Evolutionary conservation across 1,140 invertebrate genomes (phyloP).

Genomic region (Parasteatoda tepidariorum): DNA sequence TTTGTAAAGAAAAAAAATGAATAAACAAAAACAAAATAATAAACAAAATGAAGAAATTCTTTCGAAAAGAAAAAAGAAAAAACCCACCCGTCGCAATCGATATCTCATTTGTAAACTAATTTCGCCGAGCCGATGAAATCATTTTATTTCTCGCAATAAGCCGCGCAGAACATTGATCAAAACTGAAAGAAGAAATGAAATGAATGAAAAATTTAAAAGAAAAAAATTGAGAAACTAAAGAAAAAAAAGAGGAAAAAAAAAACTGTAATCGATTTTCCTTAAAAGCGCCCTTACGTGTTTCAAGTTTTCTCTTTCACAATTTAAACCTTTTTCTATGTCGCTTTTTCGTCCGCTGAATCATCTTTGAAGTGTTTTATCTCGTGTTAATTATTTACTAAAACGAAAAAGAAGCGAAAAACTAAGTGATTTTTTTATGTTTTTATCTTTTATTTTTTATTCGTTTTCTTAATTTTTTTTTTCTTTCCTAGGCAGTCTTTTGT

Average conservation of each 20-base stretch:
- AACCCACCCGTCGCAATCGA: conserved; percentile 50
- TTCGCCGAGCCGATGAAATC: conserved; percentile 54
- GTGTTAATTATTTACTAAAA: conserved; percentile 56
- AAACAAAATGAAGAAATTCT: not conserved
- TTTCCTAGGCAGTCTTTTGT: no score
- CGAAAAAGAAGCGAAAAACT: no score
- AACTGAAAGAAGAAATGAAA: conserved; percentile 57
- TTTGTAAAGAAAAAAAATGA: conserved; percentile 2
- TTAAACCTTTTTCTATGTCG: not conserved
- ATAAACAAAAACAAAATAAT: not conserved
- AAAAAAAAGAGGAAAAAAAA: conserved; percentile 13
- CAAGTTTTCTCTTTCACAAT: not conserved
- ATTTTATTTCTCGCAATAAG: conserved; percentile 58
- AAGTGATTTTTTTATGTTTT: no score
- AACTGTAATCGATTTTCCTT: conserved; percentile 45
- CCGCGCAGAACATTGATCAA: conserved; percentile 56
- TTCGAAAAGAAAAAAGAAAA: conserved; percentile 36
- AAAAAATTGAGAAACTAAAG: conserved; percentile 49
- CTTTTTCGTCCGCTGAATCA: conserved; percentile 14
- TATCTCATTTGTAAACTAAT: conserved; percentile 60
- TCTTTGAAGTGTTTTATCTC: conserved; percentile 35
- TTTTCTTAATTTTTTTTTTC: no score
- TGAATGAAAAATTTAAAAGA: conserved; percentile 55
- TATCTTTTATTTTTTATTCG: no score
- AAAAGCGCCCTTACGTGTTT: conserved; percentile 37